Evolutionary conservation across 2,888 invertebrate species (phyloP).

Genomic region (Drosophila nr. perissopoda): DNA sequence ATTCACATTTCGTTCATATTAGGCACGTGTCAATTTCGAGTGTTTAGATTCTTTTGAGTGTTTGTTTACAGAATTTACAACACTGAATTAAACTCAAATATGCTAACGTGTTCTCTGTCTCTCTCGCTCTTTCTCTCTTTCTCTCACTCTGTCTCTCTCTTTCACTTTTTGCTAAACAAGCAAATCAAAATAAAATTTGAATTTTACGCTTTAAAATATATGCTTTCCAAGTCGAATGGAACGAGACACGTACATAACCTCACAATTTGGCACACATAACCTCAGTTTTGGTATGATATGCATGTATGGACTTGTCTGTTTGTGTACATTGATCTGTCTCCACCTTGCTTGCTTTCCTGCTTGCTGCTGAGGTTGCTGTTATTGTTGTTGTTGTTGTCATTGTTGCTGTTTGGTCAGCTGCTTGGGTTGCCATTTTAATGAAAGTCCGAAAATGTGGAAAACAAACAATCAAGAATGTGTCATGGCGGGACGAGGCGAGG

Average conservation of each 20-base stretch:
- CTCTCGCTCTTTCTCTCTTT: accelerated
- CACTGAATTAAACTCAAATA: conserved; percentile 10
- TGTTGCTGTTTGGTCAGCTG: conserved; percentile 31
- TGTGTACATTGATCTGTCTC: conserved; percentile 4
- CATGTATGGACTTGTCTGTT: conserved; percentile 5
- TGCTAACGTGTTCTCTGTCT: conserved; percentile 30
- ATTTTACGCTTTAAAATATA: conserved; percentile 26
- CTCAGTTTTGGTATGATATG: conserved; percentile 15
- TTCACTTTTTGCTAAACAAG: conserved; percentile 16
- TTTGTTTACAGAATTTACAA: conserved; percentile 27
- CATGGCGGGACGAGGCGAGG: background rate
- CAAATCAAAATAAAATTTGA: conserved; percentile 41
- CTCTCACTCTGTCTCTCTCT: background rate
- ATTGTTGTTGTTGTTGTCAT: background rate
- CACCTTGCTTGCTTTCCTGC: conserved; percentile 2
- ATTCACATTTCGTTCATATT: conserved; percentile 7
- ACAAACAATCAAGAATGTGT: conserved; percentile 32
- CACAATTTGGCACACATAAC: conserved; percentile 12
- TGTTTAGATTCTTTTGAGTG: conserved; percentile 24
- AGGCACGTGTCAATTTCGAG: conserved; percentile 49
- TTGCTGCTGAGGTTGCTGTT: background rate
- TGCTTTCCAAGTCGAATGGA: background rate
- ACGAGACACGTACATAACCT: conserved; percentile 17
- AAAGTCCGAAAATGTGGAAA: conserved; percentile 46
- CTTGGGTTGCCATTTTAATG: conserved; percentile 46